phyloP scores from a whole-genome alignment of 2,888 invertebrate species.

The Rotaria socialis region DNA sequence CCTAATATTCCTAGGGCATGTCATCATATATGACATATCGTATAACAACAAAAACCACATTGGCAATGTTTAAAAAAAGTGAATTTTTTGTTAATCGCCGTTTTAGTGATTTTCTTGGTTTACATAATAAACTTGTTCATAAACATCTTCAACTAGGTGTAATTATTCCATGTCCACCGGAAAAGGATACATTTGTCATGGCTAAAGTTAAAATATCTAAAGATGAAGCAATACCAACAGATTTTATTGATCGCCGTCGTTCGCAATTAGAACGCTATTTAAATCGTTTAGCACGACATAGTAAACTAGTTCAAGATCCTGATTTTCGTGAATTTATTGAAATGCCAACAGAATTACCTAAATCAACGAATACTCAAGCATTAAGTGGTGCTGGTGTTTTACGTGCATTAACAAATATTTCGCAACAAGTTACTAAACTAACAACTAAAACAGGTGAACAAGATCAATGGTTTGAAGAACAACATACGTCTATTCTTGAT shows the following conservation, averaged over 20 bases:
- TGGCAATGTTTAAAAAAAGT: conserved; percentile 36
- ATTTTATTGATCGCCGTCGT: conserved; percentile 84
- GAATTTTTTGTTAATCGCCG: conserved; percentile 63
- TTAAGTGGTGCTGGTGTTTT: conserved; percentile 89
- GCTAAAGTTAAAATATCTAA: conserved; percentile 85
- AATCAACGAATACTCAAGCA: conserved; percentile 87
- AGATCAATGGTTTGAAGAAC: conserved; percentile 99
- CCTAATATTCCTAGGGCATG: not conserved
- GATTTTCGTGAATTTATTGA: conserved; percentile 95
- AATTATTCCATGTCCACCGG: conserved; percentile 94
- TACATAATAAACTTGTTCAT: conserved; percentile 86
- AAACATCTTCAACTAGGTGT: conserved; percentile 83
- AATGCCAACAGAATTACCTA: conserved; percentile 83
- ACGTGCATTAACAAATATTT: conserved; percentile 87
- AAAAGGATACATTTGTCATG: conserved; percentile 90
- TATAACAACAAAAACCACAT: conserved; percentile 40
- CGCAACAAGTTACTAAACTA: conserved; percentile 94
- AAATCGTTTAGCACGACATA: conserved; percentile 56
- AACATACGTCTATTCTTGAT: conserved; percentile 80
- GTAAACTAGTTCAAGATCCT: conserved; percentile 68
- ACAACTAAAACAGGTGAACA: conserved; percentile 98
- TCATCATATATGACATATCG: conserved; percentile 36
- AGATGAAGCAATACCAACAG: conserved; percentile 62
- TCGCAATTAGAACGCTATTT: conserved; percentile 76
- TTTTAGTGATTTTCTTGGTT: conserved; percentile 94